Conservation (phyloP, 2,797 vertebrate species). For the Anabas testudineus region DNA sequence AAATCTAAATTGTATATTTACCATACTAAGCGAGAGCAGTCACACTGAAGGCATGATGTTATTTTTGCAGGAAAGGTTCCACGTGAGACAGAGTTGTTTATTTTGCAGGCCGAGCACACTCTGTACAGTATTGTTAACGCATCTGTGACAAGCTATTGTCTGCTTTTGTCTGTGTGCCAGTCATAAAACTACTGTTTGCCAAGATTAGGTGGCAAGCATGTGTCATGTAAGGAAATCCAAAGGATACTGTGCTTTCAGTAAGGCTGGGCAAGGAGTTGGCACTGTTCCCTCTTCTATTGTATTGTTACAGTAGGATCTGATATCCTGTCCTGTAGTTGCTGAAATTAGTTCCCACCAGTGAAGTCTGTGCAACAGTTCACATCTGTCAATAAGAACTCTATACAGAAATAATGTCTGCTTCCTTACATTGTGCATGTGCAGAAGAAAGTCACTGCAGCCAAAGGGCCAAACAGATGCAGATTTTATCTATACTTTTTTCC, state of each 20-base stretch:
- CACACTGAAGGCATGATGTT: background rate
- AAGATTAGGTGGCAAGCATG: conserved; percentile 29
- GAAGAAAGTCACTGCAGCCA: background rate
- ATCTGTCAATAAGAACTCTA: conserved; percentile 1
- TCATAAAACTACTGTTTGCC: conserved; percentile 13
- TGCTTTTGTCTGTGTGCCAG: conserved; percentile 19
- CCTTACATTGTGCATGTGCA: conserved; percentile 14
- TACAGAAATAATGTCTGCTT: conserved; percentile 7
- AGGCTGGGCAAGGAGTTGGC: conserved; percentile 41
- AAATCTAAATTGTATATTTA: background rate
- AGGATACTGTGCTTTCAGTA: conserved; percentile 68
- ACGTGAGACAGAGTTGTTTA: background rate
- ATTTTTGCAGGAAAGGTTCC: background rate
- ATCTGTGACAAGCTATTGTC: conserved; percentile 9
- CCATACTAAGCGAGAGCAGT: background rate
- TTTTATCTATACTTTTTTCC: background rate
- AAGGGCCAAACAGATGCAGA: background rate
- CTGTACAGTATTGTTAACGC: conserved; percentile 7
- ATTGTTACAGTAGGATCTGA: conserved; percentile 29
- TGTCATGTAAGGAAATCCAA: conserved; percentile 56
- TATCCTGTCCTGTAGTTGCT: conserved; percentile 6
- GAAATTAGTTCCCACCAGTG: conserved; percentile 1
- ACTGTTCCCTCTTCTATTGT: conserved; percentile 49
- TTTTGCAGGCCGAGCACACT: background rate
- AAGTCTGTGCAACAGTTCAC: conserved; percentile 22